Evolutionary conservation across 1,140 invertebrate genomes (phyloP).

Genomic region (Lordiphosa clarofinis): DNA sequence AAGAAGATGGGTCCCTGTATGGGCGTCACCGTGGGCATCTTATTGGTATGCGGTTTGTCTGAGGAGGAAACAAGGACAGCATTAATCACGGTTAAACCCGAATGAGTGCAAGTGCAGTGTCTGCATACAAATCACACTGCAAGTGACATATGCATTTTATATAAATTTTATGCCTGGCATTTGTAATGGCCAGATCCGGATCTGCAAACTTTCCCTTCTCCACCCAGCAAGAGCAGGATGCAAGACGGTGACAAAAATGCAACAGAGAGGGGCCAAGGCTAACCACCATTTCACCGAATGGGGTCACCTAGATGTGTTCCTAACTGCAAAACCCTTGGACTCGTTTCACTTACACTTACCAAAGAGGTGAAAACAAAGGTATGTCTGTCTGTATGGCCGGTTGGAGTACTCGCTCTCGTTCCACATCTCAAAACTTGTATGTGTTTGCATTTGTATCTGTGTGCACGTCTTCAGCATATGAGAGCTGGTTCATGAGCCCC

Average conservation of each 20-base stretch:
- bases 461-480: constrained; percentile 44
- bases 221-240: constrained; percentile 28
- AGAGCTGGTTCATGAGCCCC: constrained; percentile 61
- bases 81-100: constrained; percentile 54
- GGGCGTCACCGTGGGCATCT: constrained; percentile 84
- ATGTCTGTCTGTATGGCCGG: not conserved
- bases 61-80: constrained; percentile 29
- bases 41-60: constrained; percentile 53
- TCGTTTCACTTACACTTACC: constrained; percentile 33
- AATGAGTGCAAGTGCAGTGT: constrained; percentile 38
- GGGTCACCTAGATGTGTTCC: no score
- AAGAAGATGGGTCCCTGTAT: constrained; percentile 90
- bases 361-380: constrained; percentile 63
- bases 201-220: constrained; percentile 59
- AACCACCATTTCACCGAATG: no score
- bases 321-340: constrained; percentile 25
- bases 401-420: constrained; percentile 33
- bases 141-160: constrained; percentile 56
- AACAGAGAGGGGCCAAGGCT: constrained; percentile 14
- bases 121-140: constrained; percentile 63
- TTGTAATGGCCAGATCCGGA: constrained; percentile 64
- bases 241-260: constrained; percentile 32
- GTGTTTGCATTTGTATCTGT: constrained; percentile 14
- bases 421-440: constrained; percentile 28
- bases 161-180: constrained; percentile 55